A percentile compares a stretch with the other conserved stretches of the same genome.
phyloP scores from a whole-genome alignment of 2,113 vertebrate species.

The Ancistrus triradiatus region DNA sequence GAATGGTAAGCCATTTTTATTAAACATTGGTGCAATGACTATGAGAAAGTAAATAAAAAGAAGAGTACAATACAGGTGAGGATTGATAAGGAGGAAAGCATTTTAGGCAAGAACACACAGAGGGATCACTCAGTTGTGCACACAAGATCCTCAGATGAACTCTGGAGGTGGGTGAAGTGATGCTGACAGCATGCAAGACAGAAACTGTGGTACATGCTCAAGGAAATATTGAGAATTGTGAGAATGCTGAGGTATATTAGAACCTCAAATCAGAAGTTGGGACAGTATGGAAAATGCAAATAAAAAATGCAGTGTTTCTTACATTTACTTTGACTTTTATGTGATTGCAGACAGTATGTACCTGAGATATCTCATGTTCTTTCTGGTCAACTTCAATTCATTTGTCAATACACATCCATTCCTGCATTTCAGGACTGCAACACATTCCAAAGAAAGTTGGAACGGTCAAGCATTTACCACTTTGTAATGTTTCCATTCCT shows the following conservation, averaged over 20 bases:
- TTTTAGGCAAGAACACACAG: constrained; percentile 25
- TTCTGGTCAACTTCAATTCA: no score
- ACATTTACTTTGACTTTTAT: no score
- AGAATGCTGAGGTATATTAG: not conserved
- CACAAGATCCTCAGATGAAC: constrained; percentile 17
- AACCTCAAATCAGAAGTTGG: no score
- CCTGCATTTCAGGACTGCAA: no score
- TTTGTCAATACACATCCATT: no score
- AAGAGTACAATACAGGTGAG: constrained; percentile 48
- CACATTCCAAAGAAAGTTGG: no score
- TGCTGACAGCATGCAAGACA: constrained; percentile 15
- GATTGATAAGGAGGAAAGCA: constrained; percentile 17
- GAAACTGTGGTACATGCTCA: constrained; percentile 6
- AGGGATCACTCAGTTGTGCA: constrained; percentile 1
- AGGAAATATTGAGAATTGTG: not conserved
- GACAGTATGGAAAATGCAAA: no score
- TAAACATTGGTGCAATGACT: constrained; percentile 46
- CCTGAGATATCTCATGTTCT: no score
- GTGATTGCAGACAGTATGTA: no score
- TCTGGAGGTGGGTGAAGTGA: not conserved
- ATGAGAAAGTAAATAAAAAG: constrained; percentile 41
- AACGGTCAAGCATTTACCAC: no score
- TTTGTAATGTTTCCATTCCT: no score
- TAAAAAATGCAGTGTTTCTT: no score
- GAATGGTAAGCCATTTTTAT: constrained; percentile 50